A percentile compares a stretch with the other conserved stretches of the same genome.
phyloP scores from a whole-genome alignment of 2,113 vertebrate genomes.

The Syngnathus typhle region DNA sequence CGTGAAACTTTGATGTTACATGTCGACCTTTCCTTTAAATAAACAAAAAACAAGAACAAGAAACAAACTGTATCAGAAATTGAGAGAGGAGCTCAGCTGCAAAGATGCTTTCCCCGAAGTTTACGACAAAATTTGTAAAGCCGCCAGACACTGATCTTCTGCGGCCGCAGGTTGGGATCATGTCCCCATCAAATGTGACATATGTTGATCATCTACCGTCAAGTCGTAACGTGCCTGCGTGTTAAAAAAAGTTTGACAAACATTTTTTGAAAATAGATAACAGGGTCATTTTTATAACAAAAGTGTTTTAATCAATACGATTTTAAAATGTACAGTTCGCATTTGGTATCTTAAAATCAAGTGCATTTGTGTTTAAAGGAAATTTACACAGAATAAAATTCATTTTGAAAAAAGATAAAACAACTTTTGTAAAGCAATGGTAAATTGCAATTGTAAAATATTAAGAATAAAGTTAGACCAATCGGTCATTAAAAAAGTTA shows the following conservation, averaged over 20 bases:
- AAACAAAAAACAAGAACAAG: too few species aligned
- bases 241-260: neutral
- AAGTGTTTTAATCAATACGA: neutral
- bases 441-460: too few species aligned
- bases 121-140: constrained; percentile 97
- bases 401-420: neutral
- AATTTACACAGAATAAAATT: neutral
- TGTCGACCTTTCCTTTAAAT: too few species aligned
- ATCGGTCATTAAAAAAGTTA: too few species aligned
- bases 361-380: neutral
- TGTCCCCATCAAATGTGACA: neutral
- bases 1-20: too few species aligned
- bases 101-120: constrained; percentile 92
- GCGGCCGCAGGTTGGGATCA: neutral
- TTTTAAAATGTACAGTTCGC: too few species aligned
- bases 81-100: constrained; percentile 83
- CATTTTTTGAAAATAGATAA: neutral
- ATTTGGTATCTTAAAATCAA: too few species aligned
- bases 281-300: neutral
- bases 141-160: constrained; percentile 83
- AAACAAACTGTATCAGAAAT: constrained; percentile 87
- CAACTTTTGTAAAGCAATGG: neutral
- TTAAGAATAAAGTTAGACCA: too few species aligned
- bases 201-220: neutral
- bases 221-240: neutral